Evolutionary conservation across 2,888 invertebrate genomes (phyloP).

Genomic region (Epicampocera succincta): DNA sequence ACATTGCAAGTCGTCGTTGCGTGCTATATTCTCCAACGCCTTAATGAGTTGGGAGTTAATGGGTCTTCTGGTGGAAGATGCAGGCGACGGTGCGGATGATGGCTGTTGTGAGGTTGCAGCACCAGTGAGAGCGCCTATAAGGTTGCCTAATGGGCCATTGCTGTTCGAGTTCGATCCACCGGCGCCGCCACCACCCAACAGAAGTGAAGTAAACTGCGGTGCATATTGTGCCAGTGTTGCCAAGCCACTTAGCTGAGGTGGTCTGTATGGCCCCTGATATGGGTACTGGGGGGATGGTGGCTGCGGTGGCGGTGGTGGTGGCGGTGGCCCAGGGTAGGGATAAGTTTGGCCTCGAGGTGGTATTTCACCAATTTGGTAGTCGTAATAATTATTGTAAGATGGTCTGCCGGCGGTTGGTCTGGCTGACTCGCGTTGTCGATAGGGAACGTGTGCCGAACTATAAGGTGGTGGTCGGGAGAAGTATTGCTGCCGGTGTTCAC

Average conservation of each 20-base stretch:
- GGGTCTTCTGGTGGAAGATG: slow-evolving; percentile 72
- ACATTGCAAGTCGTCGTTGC: slow-evolving; percentile 90
- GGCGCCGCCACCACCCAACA: slow-evolving; percentile 73
- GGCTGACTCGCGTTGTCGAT: slow-evolving; percentile 46
- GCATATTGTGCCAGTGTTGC: slow-evolving; percentile 79
- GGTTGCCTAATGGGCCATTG: slow-evolving; percentile 75
- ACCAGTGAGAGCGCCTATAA: slow-evolving; percentile 78
- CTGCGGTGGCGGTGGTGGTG: too few relatives aligned
- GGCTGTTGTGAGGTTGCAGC: slow-evolving; percentile 38
- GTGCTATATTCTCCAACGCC: slow-evolving; percentile 85
- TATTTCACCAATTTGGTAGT: slow-evolving; percentile 78
- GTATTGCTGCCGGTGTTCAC: slow-evolving; percentile 61
- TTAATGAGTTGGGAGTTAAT: slow-evolving; percentile 80
- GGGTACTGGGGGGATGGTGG: slow-evolving; percentile 61
- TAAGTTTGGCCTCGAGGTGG: slow-evolving; percentile 69
- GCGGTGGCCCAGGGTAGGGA: too few relatives aligned
- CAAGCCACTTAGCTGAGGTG: slow-evolving; percentile 72
- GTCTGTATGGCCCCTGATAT: slow-evolving; percentile 70
- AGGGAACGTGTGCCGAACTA: slow-evolving; percentile 47
- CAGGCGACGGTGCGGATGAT: slow-evolving; percentile 46
- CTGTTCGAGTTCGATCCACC: slow-evolving; percentile 48
- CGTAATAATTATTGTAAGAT: slow-evolving; percentile 74
- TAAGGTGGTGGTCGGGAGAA: slow-evolving; percentile 63
- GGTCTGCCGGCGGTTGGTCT: slow-evolving; percentile 37
- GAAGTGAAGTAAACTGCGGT: slow-evolving; percentile 80